Evolutionary conservation across 2,888 invertebrate genomes (phyloP).

Genomic region (Drosophila heteroneura): DNA sequence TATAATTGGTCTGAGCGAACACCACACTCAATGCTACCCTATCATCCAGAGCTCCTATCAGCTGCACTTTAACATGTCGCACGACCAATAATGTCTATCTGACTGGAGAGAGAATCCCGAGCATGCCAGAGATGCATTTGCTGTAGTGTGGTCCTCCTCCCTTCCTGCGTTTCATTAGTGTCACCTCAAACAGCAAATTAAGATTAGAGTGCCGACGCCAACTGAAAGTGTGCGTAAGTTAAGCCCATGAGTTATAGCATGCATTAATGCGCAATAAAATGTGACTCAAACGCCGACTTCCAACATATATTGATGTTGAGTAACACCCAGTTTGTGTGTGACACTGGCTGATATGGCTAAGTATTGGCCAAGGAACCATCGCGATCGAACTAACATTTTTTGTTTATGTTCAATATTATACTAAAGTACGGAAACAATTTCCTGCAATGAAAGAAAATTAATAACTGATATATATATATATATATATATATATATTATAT

Average conservation of each 20-base stretch:
- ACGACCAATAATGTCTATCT: conserved; percentile 71
- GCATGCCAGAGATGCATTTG: conserved; percentile 24
- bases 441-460: background rate
- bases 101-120: conserved; percentile 27
- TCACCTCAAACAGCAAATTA: conserved; percentile 71
- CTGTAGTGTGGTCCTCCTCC: conserved; percentile 1
- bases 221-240: conserved; percentile 47
- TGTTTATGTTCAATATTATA: background rate
- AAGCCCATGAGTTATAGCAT: conserved; percentile 78
- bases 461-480: background rate
- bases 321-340: conserved; percentile 10
- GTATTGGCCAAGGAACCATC: conserved; percentile 10
- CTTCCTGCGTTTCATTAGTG: conserved; percentile 65
- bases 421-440: background rate
- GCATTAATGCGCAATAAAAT: conserved; percentile 73
- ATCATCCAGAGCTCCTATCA: conserved; percentile 27
- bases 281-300: conserved; percentile 24
- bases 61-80: conserved; percentile 41
- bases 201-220: conserved; percentile 66
- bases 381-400: background rate
- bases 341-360: conserved; percentile 26
- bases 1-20: background rate
- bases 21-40: conserved; percentile 1
- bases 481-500: background rate
- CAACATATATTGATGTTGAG: conserved; percentile 18